These are phyloP conservation scores for Orthosia incerta DNA, from an alignment of 2,888 invertebrate species.

Conservation along the genomic window DNA sequence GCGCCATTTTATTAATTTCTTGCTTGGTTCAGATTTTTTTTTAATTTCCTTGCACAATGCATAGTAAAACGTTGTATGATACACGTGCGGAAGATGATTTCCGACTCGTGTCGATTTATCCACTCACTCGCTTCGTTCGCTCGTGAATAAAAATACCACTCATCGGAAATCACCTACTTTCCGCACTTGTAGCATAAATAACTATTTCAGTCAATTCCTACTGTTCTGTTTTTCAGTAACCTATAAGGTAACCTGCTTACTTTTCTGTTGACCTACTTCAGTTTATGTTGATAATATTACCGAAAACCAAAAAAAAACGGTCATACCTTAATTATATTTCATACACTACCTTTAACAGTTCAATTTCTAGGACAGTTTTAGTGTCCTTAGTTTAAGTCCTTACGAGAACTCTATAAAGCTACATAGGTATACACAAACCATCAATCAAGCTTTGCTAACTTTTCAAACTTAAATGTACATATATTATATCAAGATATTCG, in stretches of 20 bases:
- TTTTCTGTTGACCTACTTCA: neutral
- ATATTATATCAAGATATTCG: slow-evolving; percentile 29
- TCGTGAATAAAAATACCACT: too few relatives aligned
- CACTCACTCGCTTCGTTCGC: too few relatives aligned
- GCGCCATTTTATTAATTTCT: too few relatives aligned
- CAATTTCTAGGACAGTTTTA: neutral
- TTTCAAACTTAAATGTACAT: slow-evolving; percentile 29
- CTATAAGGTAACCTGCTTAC: neutral
- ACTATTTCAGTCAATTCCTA: neutral
- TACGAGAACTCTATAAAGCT: neutral
- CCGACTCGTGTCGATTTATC: too few relatives aligned
- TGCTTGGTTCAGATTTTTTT: too few relatives aligned
- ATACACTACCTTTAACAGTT: too few relatives aligned
- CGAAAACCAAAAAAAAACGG: too few relatives aligned
- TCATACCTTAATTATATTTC: neutral
- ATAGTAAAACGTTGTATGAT: too few relatives aligned
- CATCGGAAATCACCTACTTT: too few relatives aligned
- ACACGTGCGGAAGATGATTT: too few relatives aligned
- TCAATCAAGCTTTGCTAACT: slow-evolving; percentile 28
- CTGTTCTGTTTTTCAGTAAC: neutral
- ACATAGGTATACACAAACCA: neutral
- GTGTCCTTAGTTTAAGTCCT: neutral
- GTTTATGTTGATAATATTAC: neutral
- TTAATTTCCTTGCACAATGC: too few relatives aligned
- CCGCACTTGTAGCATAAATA: too few relatives aligned